A percentile compares a stretch with the other conserved stretches of the same genome.
These are phyloP conservation scores for Lasioglossum albipes DNA, from an alignment of 1,140 invertebrate genomes.

Conservation along the genomic window DNA sequence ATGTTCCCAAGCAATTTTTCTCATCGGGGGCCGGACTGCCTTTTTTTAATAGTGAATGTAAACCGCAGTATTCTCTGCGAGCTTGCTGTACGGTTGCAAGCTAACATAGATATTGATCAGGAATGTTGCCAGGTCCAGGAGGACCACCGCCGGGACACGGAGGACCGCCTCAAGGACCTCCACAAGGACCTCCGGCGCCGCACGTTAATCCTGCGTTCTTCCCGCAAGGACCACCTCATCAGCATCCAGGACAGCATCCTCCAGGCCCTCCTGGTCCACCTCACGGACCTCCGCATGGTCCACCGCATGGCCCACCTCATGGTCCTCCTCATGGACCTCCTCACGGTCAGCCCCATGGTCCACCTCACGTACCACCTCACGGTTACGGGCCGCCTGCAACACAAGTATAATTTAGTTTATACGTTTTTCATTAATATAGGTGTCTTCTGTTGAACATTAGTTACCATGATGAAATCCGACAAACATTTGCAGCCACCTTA, in stretches of 20 bases:
- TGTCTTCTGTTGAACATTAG: too few species aligned
- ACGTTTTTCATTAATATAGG: too few species aligned
- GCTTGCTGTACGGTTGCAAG: conserved; percentile 21
- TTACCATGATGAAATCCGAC: too few species aligned
- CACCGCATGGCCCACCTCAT: conserved; percentile 82
- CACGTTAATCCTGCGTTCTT: conserved; percentile 99
- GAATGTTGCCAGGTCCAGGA: conserved; percentile 80
- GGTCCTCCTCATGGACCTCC: conserved; percentile 80
- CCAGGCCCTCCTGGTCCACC: conserved; percentile 82
- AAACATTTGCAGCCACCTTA: conserved; percentile 75
- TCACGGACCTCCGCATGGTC: conserved; percentile 83
- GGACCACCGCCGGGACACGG: conserved; percentile 83
- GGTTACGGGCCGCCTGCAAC: conserved; percentile 81
- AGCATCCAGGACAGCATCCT: conserved; percentile 83
- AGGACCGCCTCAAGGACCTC: conserved; percentile 82
- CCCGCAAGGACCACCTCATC: conserved; percentile 85
- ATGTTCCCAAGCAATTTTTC: too few species aligned
- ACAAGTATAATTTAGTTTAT: conserved; percentile 64
- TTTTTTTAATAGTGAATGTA: background rate
- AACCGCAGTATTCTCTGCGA: background rate
- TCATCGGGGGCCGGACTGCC: too few species aligned
- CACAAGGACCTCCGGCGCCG: conserved; percentile 85
- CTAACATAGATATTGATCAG: conserved; percentile 61
- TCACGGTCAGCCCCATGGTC: conserved; percentile 81
- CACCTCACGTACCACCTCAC: conserved; percentile 82